phyloP scores from a whole-genome alignment of 1,140 invertebrate species.

The Drosophila fuyamai region DNA sequence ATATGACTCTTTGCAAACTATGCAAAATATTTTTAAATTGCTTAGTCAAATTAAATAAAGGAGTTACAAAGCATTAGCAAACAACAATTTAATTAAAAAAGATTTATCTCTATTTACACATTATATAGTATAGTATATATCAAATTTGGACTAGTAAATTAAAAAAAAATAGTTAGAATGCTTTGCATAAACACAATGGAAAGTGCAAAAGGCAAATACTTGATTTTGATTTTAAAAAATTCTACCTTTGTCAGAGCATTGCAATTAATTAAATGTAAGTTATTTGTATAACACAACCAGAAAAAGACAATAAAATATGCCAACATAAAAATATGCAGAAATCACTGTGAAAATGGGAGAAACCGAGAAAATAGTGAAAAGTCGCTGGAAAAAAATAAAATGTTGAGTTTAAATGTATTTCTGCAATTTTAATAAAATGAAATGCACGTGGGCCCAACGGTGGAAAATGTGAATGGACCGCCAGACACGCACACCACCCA shows the following conservation, averaged over 20 bases:
- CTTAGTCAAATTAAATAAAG: no score
- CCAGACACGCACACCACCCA: slow-evolving; percentile 26
- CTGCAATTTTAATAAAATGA: slow-evolving; percentile 81
- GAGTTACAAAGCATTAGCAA: no score
- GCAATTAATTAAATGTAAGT: slow-evolving; percentile 59
- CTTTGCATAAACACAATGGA: neutral
- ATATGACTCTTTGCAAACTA: neutral
- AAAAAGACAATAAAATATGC: slow-evolving; percentile 22
- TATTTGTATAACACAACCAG: slow-evolving; percentile 33
- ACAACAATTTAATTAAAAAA: no score
- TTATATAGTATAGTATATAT: no score
- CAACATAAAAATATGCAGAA: slow-evolving; percentile 35
- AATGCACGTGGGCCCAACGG: slow-evolving; percentile 69
- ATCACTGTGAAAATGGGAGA: slow-evolving; percentile 28
- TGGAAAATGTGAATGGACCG: slow-evolving; percentile 68
- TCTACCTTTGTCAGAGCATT: slow-evolving; percentile 8
- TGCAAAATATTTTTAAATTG: neutral
- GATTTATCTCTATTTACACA: no score
- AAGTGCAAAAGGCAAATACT: slow-evolving; percentile 3
- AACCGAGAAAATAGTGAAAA: slow-evolving; percentile 14
- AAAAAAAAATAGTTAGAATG: neutral
- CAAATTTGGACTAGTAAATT: no score
- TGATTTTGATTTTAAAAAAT: slow-evolving; percentile 13
- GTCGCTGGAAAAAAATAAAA: slow-evolving; percentile 46
- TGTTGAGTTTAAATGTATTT: slow-evolving; percentile 73